These are phyloP conservation scores for Antigone vipio DNA, from an alignment of 2,113 vertebrate genomes.

Conservation along the genomic window DNA sequence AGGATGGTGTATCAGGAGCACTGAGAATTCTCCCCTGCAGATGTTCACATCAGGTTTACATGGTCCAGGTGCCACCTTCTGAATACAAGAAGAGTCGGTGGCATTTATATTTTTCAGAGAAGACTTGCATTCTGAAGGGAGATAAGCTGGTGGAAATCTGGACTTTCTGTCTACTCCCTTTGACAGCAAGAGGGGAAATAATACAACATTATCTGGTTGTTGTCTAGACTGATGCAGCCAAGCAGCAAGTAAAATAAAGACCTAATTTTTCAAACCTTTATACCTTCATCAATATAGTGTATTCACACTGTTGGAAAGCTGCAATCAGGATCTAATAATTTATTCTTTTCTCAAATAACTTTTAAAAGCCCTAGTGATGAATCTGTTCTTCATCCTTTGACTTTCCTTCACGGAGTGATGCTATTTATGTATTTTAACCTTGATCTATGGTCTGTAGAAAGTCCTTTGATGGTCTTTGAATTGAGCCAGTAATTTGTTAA, in stretches of 20 bases:
- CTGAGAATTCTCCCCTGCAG: background rate
- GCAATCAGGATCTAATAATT: background rate
- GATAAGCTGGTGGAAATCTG: background rate
- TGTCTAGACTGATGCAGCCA: background rate
- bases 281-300: background rate
- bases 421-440: background rate
- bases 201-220: background rate
- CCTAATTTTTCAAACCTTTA: background rate
- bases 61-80: background rate
- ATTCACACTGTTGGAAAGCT: background rate
- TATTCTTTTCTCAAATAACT: background rate
- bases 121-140: background rate
- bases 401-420: background rate
- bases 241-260: background rate
- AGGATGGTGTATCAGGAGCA: background rate
- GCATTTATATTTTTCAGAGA: background rate
- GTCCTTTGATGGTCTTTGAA: background rate
- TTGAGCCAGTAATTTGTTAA: background rate
- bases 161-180: background rate
- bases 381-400: background rate
- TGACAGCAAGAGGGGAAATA: background rate
- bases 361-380: background rate
- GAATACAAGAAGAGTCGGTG: background rate
- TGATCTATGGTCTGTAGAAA: background rate
- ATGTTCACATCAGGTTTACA: background rate